Base-by-base conservation (phyloP, 2,888 invertebrate species). In the Platynereis dumerilii region DNA sequence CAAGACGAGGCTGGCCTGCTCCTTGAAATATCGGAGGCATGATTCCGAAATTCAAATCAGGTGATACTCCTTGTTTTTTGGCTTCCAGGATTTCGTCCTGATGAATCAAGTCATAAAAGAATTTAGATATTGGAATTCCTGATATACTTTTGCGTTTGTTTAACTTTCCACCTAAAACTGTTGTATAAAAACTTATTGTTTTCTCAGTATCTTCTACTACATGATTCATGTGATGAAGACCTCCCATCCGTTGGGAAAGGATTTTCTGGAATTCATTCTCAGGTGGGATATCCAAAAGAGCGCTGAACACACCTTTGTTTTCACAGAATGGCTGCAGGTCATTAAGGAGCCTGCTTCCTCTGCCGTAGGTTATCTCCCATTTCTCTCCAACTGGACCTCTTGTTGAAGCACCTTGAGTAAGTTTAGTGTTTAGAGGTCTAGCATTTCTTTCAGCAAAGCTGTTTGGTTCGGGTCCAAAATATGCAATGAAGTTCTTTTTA, bases 71-170 rank as follows among this genome's bases (percentile, higher is more conserved):
- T 20, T 12, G 7, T 5, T 5, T n/a, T 48, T 48, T 22, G 5
- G 48, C 48, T 48, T 48, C 20, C n/a, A 48, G 22, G 17, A 48
- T 48, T 20, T 48, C 48, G 3, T 48, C 48, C 17, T 48, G 48
- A n/a, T 10, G 17, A n/a, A n/a, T 20, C n/a, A n/a, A n/a, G n/a
- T n/a, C n/a, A n/a, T n/a, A n/a, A 3, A 48, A n/a, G 17, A 7
- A 10, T 5, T 48, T 7, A 34, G 5, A 5, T 7, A 34, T 12
- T 12, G 34, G 34, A 34, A 34, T 7, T 7, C 12, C 34, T 7
- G 7, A 7, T 5, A 34, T 7, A 7, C 7, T 34, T 12, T 34
- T 34, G 34, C 12, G 7, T 7, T 5, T 5, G 12, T 34, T 34
- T 12, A 10, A n/a, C 22, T 12, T n/a, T 48, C 48, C 48, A 10